Evolutionary conservation across 2,797 vertebrate species (phyloP).

Genomic region (Zenarchopterus dispar): DNA sequence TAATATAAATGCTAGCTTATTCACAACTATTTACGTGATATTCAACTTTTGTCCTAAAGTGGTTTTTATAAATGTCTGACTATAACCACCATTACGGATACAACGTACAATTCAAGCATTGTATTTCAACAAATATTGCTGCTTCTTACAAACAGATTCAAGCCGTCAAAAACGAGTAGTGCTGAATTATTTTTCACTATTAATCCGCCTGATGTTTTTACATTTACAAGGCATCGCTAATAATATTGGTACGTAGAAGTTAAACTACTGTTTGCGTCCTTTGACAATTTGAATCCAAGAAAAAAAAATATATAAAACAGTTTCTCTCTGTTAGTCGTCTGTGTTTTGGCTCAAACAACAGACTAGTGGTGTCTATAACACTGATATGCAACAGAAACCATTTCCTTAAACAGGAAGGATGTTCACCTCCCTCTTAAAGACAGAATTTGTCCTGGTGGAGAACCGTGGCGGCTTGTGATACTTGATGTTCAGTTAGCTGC

Average conservation of each 20-base stretch:
- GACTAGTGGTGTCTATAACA: slow-evolving; percentile 38
- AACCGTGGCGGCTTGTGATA: slow-evolving; percentile 7
- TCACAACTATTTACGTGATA: slow-evolving; percentile 12
- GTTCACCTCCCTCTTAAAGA: slow-evolving; percentile 16
- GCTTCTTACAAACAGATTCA: slow-evolving; percentile 24
- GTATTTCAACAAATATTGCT: slow-evolving; percentile 51
- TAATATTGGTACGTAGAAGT: slow-evolving; percentile 24
- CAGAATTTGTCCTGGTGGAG: slow-evolving; percentile 4
- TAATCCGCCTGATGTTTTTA: slow-evolving; percentile 19
- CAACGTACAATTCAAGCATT: slow-evolving; percentile 32
- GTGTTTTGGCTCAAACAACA: slow-evolving; percentile 37
- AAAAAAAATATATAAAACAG: background rate
- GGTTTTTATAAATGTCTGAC: slow-evolving; percentile 32
- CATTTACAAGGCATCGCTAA: slow-evolving; percentile 36
- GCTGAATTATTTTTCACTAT: slow-evolving; percentile 9
- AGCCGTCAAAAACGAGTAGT: slow-evolving; percentile 26
- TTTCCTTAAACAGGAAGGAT: slow-evolving; percentile 25
- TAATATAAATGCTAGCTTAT: slow-evolving; percentile 8
- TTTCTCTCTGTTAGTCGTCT: slow-evolving; percentile 19
- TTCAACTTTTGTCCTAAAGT: slow-evolving; percentile 28
- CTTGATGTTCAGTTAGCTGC: slow-evolving; percentile 86
- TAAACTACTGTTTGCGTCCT: slow-evolving; percentile 11
- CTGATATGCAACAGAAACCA: slow-evolving; percentile 34
- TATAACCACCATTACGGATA: slow-evolving; percentile 28
- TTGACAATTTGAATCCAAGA: slow-evolving; percentile 14